These are phyloP conservation scores for Plagodis dolabraria DNA, from an alignment of 2,888 invertebrate genomes.

Conservation along the genomic window DNA sequence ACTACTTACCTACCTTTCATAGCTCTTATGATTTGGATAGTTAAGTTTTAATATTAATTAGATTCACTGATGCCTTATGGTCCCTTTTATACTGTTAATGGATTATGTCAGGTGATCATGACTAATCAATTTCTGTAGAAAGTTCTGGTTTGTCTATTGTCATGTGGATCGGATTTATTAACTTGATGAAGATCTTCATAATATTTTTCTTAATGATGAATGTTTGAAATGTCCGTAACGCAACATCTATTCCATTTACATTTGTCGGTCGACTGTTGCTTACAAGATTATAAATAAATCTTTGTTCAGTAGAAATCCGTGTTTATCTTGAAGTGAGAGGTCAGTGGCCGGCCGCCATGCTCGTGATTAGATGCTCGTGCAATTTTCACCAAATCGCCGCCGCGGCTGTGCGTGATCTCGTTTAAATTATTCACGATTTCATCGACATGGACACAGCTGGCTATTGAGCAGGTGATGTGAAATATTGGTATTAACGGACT, in stretches of 20 bases:
- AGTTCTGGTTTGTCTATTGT: background rate
- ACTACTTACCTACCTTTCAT: slow-evolving; percentile 15
- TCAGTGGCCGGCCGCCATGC: slow-evolving; percentile 43
- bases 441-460: slow-evolving; percentile 18
- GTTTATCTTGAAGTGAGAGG: slow-evolving; percentile 56
- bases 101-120: slow-evolving; percentile 1
- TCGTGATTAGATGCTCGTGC: slow-evolving; percentile 49
- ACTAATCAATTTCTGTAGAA: background rate
- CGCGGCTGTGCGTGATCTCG: slow-evolving; percentile 38
- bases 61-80: slow-evolving; percentile 5
- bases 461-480: slow-evolving; percentile 19
- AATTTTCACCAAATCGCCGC: slow-evolving; percentile 44
- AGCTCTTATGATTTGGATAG: slow-evolving; percentile 10
- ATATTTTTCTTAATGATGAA: too few species aligned
- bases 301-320: slow-evolving; percentile 28
- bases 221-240: too few species aligned
- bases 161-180: too few species aligned
- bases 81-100: background rate
- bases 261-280: slow-evolving; percentile 1
- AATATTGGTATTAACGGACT: slow-evolving; percentile 20
- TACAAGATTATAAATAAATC: slow-evolving; percentile 11
- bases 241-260: background rate
- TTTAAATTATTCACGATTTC: slow-evolving; percentile 36
- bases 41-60: slow-evolving; percentile 19
- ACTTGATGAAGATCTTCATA: too few species aligned